Base-by-base conservation (phyloP, 2,888 invertebrate species). In the Ecliptopera silaceata region DNA sequence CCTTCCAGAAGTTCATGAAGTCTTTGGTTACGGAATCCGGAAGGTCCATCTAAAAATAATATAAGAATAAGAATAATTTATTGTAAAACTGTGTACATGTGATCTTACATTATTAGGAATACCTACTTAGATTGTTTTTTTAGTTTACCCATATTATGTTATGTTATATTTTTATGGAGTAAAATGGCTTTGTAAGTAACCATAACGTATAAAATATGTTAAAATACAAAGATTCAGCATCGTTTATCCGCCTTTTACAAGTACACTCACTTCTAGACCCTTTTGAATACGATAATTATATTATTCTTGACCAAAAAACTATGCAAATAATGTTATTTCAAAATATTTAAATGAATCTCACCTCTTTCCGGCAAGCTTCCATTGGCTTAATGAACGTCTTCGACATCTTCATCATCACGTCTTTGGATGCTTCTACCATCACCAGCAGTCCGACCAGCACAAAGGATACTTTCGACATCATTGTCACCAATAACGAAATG, bases 1-100 rank as follows among this genome's bases (percentile, higher is more conserved):
- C 67, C 41, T 68, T 72, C 75, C 76, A 75, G 63, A 74, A 76
- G 60, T 68, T 68, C 31, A 61, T 50, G 54, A 76, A 64, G 31
- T 74, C 71, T 0, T 4, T 22, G 4, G 52, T 42, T 26, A 73
- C 64, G 0, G 68, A 46, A 11, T 75, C 74, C 1, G 70, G 64
- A 0, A 74, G 64, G 17, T 60, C 57, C 54, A 63, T 55, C 63
- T 63, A 57, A 10, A 54, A 43, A 50, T 31, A 41, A 18, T 13
- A 13, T 34, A n/a, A n/a, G 12, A 32, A 29, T 5, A 29, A 4
- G 29, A 11, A 29, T 29, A 5, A 29, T 4, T 5, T 2, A 29
- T 4, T 29, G 2, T 3, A 29, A 29, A 10, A 29, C 29, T 2
- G n/a, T n/a, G n/a, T n/a, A n/a, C n/a, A n/a, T n/a, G n/a, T n/a